Evolutionary conservation across 2,797 vertebrate species (phyloP).

Genomic region (Strix occidentalis): DNA sequence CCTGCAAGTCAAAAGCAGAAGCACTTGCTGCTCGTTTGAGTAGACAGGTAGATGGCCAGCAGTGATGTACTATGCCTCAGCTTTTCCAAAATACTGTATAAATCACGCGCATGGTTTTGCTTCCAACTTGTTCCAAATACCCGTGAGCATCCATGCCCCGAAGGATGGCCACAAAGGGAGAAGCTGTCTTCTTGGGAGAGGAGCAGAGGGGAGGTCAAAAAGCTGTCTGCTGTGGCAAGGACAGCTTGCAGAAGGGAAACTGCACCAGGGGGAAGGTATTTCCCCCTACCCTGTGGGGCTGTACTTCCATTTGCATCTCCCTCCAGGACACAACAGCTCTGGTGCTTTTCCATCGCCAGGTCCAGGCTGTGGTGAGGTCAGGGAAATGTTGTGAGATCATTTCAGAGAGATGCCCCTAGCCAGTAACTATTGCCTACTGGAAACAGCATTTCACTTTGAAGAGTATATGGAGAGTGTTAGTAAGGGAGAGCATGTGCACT

Average conservation of each 20-base stretch:
- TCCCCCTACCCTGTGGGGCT: neutral
- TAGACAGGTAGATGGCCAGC: neutral
- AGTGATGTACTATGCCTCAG: neutral
- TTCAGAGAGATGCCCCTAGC: neutral
- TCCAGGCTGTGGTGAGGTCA: accelerated
- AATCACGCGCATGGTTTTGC: neutral
- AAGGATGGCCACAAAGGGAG: neutral
- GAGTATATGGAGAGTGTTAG: neutral
- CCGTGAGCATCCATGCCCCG: neutral
- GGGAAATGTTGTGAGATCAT: neutral
- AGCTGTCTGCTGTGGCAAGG: neutral
- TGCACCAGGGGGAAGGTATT: neutral
- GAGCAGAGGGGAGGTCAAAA: neutral
- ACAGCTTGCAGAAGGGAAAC: neutral
- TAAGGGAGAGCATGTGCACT: neutral
- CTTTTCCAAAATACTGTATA: neutral
- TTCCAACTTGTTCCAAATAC: neutral
- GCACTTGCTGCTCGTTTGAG: accelerated
- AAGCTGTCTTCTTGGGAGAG: neutral
- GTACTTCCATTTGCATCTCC: neutral
- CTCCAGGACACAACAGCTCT: neutral
- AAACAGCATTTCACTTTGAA: neutral
- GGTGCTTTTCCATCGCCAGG: neutral
- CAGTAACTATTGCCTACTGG: neutral
- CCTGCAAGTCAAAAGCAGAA: neutral